Conservation (phyloP, 2,113 vertebrate genomes). For the Lampris incognitus region DNA sequence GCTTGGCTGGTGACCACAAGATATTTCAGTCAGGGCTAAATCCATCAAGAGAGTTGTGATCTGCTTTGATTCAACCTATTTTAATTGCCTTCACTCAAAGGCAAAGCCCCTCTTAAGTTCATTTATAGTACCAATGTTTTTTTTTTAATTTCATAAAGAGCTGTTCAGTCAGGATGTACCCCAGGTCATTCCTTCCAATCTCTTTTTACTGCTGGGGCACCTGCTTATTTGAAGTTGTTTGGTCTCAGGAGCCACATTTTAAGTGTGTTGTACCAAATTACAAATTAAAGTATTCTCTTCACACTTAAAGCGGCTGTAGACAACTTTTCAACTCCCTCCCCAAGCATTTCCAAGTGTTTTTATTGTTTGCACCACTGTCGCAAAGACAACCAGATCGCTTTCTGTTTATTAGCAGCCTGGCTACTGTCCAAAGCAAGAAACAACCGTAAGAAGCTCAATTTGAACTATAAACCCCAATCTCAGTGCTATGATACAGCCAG, state of each 20-base stretch:
- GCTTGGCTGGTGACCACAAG: conserved; percentile 7
- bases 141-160: conserved; percentile 28
- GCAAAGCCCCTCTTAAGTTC: conserved; percentile 4
- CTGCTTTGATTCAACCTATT: conserved; percentile 19
- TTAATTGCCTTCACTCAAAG: neutral
- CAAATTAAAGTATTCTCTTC: conserved; percentile 12
- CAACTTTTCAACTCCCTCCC: too few species aligned
- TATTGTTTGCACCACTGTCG: too few species aligned
- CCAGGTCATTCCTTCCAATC: conserved; percentile 20
- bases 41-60: conserved; percentile 15
- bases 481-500: too few species aligned
- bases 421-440: too few species aligned
- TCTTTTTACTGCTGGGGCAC: conserved; percentile 5
- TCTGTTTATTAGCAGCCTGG: too few species aligned
- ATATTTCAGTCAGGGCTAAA: conserved; percentile 32
- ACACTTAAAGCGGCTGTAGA: too few species aligned
- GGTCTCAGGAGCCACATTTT: too few species aligned
- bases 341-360: too few species aligned
- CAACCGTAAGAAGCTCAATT: too few species aligned
- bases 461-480: too few species aligned
- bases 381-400: too few species aligned
- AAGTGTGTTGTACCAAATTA: neutral
- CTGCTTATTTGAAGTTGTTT: too few species aligned
- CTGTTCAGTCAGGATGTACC: conserved; percentile 14
- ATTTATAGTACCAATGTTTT: conserved; percentile 23